phyloP scores from a whole-genome alignment of 1,140 invertebrate species.

The Drosophila fuyamai region DNA sequence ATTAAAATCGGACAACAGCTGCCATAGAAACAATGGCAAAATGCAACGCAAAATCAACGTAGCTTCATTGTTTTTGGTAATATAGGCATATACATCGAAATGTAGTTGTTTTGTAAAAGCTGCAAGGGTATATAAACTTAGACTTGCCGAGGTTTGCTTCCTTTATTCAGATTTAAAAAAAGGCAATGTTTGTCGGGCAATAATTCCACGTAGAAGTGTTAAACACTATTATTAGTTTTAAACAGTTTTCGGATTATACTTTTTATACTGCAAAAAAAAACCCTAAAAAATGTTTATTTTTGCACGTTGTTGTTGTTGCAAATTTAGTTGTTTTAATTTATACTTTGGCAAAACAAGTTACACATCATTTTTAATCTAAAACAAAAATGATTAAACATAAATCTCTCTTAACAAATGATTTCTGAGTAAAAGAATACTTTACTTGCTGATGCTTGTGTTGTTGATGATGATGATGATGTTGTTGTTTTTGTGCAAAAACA shows the following conservation, averaged over 20 bases:
- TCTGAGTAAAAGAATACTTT: conserved; percentile 30
- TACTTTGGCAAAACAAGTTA: conserved; percentile 2
- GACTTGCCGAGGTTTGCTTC: too few species aligned
- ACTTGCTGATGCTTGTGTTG: conserved; percentile 79
- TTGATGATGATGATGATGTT: conserved; percentile 79
- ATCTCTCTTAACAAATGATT: conserved; percentile 11
- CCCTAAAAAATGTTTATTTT: conserved; percentile 35
- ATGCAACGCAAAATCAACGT: too few species aligned
- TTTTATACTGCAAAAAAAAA: not conserved
- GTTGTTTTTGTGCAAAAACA: conserved; percentile 67
- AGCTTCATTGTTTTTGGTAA: too few species aligned
- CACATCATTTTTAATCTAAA: conserved; percentile 1
- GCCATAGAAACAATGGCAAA: too few species aligned
- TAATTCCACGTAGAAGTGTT: not conserved
- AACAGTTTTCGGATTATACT: not conserved
- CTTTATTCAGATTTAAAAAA: conserved; percentile 7
- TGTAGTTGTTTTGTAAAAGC: too few species aligned
- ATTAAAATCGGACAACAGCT: too few species aligned
- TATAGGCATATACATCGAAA: too few species aligned
- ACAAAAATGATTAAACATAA: conserved; percentile 24
- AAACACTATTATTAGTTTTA: conserved; percentile 7
- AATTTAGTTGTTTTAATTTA: conserved; percentile 42
- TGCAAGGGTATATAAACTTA: too few species aligned
- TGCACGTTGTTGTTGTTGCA: conserved; percentile 74
- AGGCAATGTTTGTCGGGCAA: not conserved